Evolutionary conservation across 2,113 vertebrate genomes (phyloP).

Genomic region (Pristiophorus japonicus): DNA sequence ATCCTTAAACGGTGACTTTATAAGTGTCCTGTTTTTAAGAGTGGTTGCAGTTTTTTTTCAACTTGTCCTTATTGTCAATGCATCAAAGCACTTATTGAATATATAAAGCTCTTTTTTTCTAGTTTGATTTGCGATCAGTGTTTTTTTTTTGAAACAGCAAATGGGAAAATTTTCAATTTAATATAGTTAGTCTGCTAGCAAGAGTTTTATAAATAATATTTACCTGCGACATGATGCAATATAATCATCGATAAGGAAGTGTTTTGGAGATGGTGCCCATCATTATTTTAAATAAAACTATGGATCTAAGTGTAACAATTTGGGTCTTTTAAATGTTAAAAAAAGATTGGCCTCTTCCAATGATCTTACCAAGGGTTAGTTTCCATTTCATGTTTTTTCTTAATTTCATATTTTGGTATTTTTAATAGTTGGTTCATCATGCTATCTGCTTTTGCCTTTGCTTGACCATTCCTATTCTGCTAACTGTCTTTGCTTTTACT

Average conservation of each 20-base stretch:
- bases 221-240: not conserved
- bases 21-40: not conserved
- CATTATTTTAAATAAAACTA: too few relatives aligned
- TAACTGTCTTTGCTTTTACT: not conserved
- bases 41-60: not conserved
- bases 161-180: not conserved
- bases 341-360: not conserved
- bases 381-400: constrained; percentile 30
- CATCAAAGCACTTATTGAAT: not conserved
- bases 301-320: not conserved
- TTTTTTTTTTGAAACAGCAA: not conserved
- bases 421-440: constrained; percentile 26
- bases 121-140: too few relatives aligned
- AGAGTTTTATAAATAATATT: not conserved
- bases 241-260: not conserved
- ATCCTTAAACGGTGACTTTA: not conserved
- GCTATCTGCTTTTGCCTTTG: not conserved
- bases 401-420: not conserved
- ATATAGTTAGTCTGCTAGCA: not conserved
- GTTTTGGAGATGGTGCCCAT: not conserved
- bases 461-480: not conserved
- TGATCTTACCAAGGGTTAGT: constrained; percentile 31
- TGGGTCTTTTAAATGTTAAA: not conserved
- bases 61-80: not conserved
- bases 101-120: not conserved